A percentile compares a stretch with the other conserved stretches of the same genome.
phyloP scores from a whole-genome alignment of 1,140 invertebrate genomes.

The Paracyclopina nana region DNA sequence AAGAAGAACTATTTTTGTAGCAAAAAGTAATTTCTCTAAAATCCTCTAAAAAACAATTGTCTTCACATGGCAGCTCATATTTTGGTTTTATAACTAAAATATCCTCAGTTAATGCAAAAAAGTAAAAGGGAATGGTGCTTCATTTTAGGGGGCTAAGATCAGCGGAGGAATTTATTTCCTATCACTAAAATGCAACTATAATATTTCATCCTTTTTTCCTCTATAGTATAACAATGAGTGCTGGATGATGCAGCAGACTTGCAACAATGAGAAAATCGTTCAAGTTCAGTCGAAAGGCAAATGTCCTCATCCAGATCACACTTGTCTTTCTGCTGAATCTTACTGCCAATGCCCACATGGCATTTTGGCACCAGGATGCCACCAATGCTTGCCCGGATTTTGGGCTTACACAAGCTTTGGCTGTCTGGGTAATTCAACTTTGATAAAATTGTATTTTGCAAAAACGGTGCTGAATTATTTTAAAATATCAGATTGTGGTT shows the following conservation, averaged over 20 bases:
- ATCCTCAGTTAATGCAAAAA: too few relatives aligned
- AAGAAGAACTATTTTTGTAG: too few relatives aligned
- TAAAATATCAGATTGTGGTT: too few relatives aligned
- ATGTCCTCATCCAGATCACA: background rate
- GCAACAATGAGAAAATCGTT: background rate
- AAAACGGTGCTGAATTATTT: background rate
- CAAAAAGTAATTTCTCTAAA: too few relatives aligned
- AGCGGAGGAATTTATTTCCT: too few relatives aligned
- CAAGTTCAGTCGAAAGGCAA: background rate
- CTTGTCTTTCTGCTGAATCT: background rate
- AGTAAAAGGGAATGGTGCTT: too few relatives aligned
- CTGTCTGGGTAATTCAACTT: background rate
- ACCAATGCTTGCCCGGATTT: conserved; percentile 66
- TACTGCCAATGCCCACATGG: conserved; percentile 63
- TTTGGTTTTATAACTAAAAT: too few relatives aligned
- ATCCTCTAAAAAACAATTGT: too few relatives aligned
- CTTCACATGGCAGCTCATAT: too few relatives aligned
- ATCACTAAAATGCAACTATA: too few relatives aligned
- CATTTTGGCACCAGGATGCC: conserved; percentile 66
- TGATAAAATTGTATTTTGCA: background rate
- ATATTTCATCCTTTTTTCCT: background rate
- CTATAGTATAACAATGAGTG: background rate
- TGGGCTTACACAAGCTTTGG: conserved; percentile 69
- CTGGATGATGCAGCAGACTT: background rate
- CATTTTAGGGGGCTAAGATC: too few relatives aligned